Conservation (phyloP, 2,888 invertebrate genomes). For the Drosophila longiperda region DNA sequence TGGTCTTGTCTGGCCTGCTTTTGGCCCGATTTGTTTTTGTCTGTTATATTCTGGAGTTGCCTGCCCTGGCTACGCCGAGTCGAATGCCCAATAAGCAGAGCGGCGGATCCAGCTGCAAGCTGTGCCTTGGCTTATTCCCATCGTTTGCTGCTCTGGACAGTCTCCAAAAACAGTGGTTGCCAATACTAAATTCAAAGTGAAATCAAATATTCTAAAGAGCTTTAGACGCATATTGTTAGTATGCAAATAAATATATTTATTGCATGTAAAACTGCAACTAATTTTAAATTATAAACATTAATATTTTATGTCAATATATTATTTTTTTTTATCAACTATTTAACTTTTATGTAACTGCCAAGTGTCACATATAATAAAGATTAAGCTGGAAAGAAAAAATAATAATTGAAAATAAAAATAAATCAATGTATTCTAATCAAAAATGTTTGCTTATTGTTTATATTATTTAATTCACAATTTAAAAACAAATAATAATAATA, state of each 20-base stretch:
- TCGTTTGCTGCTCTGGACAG: background rate
- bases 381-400: background rate
- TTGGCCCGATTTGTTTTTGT: background rate
- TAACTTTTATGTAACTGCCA: background rate
- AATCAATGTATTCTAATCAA: background rate
- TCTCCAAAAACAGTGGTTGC: slow-evolving; percentile 22
- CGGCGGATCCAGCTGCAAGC: background rate
- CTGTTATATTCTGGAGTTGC: background rate
- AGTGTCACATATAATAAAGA: background rate
- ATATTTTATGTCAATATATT: background rate
- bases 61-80: slow-evolving; percentile 10
- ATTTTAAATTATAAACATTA: background rate
- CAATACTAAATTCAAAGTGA: background rate
- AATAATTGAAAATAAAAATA: background rate
- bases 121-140: slow-evolving; percentile 1
- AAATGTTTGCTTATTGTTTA: background rate
- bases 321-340: background rate
- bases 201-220: slow-evolving; percentile 2
- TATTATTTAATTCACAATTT: background rate
- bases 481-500: background rate
- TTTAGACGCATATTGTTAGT: background rate
- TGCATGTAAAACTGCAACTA: background rate
- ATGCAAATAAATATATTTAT: background rate
- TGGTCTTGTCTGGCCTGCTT: background rate
- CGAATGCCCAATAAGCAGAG: background rate